Evolutionary conservation across 2,888 invertebrate species (phyloP).

Genomic region (Synanthedon andrenaeformis): DNA sequence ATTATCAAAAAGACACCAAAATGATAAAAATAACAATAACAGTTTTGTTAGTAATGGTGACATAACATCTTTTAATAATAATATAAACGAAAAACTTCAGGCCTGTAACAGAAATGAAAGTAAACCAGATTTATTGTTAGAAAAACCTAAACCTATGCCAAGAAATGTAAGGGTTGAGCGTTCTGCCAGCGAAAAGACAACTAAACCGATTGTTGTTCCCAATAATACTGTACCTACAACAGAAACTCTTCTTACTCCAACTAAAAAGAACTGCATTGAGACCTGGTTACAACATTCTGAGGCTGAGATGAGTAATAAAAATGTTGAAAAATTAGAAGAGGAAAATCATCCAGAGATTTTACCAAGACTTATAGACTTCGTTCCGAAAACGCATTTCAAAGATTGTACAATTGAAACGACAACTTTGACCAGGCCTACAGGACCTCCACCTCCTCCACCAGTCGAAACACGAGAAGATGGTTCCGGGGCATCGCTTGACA

Average conservation of each 20-base stretch:
- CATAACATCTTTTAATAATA: conserved; percentile 24
- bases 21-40: conserved; percentile 59
- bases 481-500: conserved; percentile 73
- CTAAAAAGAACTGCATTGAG: conserved; percentile 63
- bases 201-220: conserved; percentile 39
- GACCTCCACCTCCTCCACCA: conserved; percentile 37
- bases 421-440: conserved; percentile 40
- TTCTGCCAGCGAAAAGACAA: conserved; percentile 47
- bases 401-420: conserved; percentile 31
- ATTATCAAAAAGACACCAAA: conserved; percentile 22
- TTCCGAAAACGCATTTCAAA: conserved; percentile 72
- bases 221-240: conserved; percentile 34
- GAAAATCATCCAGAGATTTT: conserved; percentile 55
- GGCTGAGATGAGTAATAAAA: conserved; percentile 59
- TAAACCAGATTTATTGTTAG: conserved; percentile 37
- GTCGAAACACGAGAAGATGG: conserved; percentile 66
- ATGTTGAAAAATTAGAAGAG: conserved; percentile 49
- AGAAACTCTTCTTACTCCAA: conserved; percentile 52
- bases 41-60: conserved; percentile 23
- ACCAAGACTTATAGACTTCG: conserved; percentile 79
- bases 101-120: conserved; percentile 19
- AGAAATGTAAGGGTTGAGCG: conserved; percentile 62
- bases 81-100: conserved; percentile 18
- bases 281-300: conserved; percentile 62
- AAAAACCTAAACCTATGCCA: conserved; percentile 69